These are phyloP conservation scores for Benitochromis conjunctus DNA, from an alignment of 2,113 vertebrate genomes.

Conservation along the genomic window DNA sequence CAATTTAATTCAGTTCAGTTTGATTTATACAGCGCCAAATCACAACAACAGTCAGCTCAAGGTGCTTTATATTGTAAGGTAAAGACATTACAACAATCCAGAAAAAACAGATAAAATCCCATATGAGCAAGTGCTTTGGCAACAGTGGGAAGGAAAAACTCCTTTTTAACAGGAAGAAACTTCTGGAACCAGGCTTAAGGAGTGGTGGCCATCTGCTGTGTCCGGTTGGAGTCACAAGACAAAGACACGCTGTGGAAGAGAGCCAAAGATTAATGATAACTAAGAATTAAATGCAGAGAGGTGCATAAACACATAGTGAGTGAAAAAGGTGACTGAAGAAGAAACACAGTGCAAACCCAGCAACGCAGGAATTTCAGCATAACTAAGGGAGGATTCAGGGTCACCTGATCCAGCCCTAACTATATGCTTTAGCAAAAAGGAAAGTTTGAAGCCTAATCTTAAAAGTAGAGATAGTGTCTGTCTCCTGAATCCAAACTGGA, in stretches of 20 bases:
- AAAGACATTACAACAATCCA: no score
- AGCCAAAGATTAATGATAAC: neutral
- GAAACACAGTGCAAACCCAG: neutral
- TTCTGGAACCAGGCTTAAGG: neutral
- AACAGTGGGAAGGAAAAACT: neutral
- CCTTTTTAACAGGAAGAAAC: fast-evolving
- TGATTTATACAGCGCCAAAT: no score
- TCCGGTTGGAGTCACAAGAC: neutral
- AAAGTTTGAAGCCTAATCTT: neutral
- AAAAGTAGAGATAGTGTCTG: neutral
- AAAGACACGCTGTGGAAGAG: neutral
- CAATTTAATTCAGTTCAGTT: no score
- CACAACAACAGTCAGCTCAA: no score
- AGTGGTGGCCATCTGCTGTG: neutral
- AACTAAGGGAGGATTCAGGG: no score
- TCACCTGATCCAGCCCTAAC: no score
- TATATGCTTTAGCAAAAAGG: no score
- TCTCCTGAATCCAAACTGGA: neutral
- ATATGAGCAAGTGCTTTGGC: no score
- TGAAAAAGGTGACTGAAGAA: neutral
- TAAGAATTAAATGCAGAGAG: neutral
- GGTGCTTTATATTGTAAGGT: no score
- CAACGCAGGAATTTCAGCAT: no score
- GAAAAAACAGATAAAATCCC: no score
- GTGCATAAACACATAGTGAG: neutral